A percentile compares a stretch with the other conserved stretches of the same genome.
phyloP scores from a whole-genome alignment of 2,113 vertebrate genomes.

The Pyxicephalus adspersus region DNA sequence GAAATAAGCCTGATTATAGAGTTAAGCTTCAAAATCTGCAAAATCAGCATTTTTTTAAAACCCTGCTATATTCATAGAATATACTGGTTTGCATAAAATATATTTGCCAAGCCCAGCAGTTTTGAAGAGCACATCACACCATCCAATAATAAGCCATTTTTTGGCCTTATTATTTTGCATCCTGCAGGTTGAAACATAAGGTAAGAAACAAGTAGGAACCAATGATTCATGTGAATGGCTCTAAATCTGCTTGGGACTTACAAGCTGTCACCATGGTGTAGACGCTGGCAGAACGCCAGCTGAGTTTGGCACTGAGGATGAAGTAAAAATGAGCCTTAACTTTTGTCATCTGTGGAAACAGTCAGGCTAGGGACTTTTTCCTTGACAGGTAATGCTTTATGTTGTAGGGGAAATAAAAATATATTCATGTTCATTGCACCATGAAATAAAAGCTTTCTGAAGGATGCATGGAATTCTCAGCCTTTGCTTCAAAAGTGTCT shows the following conservation, averaged over 20 bases:
- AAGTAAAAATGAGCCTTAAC: slow-evolving; percentile 59
- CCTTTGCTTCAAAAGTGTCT: slow-evolving; percentile 69
- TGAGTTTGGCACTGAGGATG: slow-evolving; percentile 63
- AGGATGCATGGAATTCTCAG: slow-evolving; percentile 74
- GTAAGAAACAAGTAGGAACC: slow-evolving; percentile 62
- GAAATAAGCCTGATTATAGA: no score
- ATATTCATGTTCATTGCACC: slow-evolving; percentile 79
- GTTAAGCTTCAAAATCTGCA: no score
- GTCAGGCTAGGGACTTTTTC: slow-evolving; percentile 62
- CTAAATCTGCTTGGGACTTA: slow-evolving; percentile 60
- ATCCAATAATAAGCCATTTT: slow-evolving; percentile 56
- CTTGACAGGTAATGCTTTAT: slow-evolving; percentile 74
- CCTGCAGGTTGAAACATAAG: slow-evolving; percentile 58
- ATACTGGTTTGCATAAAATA: background rate
- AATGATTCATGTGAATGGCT: slow-evolving; percentile 63
- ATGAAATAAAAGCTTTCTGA: slow-evolving; percentile 73
- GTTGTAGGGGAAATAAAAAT: slow-evolving; percentile 61
- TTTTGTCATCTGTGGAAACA: slow-evolving; percentile 65
- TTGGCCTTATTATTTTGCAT: slow-evolving; percentile 49
- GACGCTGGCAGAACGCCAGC: slow-evolving; percentile 58
- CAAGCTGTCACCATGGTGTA: slow-evolving; percentile 58
- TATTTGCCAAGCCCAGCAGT: background rate
- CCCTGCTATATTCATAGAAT: no score
- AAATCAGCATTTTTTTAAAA: no score
- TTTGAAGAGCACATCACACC: background rate